Conservation (phyloP, 1,140 invertebrate genomes). For the Procambarus clarkii region DNA sequence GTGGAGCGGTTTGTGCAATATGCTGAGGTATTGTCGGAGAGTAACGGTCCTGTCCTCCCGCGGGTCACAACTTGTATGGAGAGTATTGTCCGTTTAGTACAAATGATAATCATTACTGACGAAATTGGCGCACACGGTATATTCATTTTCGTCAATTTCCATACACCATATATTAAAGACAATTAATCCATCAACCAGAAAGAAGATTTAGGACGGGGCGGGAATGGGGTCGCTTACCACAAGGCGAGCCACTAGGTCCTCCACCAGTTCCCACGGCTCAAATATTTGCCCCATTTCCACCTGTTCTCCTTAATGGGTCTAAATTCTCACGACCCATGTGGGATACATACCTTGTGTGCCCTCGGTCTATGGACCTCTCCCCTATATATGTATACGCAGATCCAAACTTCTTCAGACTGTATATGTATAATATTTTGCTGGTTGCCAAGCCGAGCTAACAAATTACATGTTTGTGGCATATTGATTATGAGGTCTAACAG, state of each 20-base stretch:
- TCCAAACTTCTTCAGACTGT: neutral
- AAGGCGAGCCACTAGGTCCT: neutral
- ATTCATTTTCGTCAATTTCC: constrained; percentile 51
- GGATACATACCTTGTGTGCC: no score
- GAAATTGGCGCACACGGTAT: constrained; percentile 40
- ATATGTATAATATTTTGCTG: neutral
- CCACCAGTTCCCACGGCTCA: neutral
- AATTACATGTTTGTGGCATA: constrained; percentile 32
- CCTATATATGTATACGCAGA: neutral
- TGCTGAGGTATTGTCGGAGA: neutral
- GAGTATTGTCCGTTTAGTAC: constrained; percentile 29
- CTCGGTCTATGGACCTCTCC: neutral
- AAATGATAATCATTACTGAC: constrained; percentile 21
- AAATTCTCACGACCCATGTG: no score
- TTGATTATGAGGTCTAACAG: constrained; percentile 35
- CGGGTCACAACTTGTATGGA: constrained; percentile 18
- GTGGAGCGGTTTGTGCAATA: no score
- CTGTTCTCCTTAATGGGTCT: no score
- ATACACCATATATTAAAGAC: constrained; percentile 28
- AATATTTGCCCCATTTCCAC: no score
- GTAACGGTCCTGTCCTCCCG: neutral
- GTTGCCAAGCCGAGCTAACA: constrained; percentile 23
- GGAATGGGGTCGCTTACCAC: neutral
- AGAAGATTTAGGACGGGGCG: constrained; percentile 28
- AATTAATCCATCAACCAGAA: constrained; percentile 36